Conservation (phyloP, 2,113 vertebrate genomes). For the Falco punctatus region DNA sequence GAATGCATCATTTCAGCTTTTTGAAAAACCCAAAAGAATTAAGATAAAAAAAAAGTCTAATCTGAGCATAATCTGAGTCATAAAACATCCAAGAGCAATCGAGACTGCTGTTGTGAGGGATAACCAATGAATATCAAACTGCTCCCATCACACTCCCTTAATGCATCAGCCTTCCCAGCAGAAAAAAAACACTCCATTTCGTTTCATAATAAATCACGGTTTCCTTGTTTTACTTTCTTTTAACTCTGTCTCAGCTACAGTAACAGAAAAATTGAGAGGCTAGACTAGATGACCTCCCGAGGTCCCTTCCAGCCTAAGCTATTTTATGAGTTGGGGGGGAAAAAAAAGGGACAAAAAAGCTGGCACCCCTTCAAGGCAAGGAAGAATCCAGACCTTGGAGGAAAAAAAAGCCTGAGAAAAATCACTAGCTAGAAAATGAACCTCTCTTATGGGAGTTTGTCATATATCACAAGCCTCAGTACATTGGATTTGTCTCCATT, state of each 20-base stretch:
- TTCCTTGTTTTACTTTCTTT: background rate
- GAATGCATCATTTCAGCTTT: slow-evolving; percentile 38
- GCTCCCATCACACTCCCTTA: background rate
- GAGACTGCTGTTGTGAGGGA: background rate
- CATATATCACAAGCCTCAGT: background rate
- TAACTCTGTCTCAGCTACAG: background rate
- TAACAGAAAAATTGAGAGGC: background rate
- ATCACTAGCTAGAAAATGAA: background rate
- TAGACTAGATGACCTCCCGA: background rate
- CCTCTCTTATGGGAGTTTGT: background rate
- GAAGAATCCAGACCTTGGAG: background rate
- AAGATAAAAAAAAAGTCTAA: slow-evolving; percentile 1
- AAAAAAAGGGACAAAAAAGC: background rate
- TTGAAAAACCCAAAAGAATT: slow-evolving; percentile 26
- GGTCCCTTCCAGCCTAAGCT: background rate
- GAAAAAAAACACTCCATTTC: background rate
- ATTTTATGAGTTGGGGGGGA: too few relatives aligned
- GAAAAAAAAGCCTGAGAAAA: rapidly evolving
- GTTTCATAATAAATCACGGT: background rate
- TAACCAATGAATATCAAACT: background rate
- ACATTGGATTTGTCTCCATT: rapidly evolving
- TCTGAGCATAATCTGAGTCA: slow-evolving; percentile 12
- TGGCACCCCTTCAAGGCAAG: background rate
- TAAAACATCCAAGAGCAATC: slow-evolving; percentile 19
- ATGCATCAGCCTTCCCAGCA: background rate